Percentiles rank a stretch among this genome's conserved stretches.
Evolutionary conservation across 1,140 invertebrate species (phyloP).

Genomic region (Drosophila grimshawi): DNA sequence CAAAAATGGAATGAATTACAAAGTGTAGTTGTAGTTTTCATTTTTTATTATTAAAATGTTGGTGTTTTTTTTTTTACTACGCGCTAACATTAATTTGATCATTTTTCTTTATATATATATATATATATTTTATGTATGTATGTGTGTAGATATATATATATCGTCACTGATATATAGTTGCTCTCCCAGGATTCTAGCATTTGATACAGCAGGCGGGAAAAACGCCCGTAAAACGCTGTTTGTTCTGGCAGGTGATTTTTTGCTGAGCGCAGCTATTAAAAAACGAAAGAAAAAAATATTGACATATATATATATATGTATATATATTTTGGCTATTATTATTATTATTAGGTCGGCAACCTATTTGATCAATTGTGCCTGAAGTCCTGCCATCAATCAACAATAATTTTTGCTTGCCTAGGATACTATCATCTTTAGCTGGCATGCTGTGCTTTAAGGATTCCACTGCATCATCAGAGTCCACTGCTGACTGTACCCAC

Average conservation of each 20-base stretch:
- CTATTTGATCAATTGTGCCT: too few species aligned
- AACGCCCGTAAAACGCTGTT: conserved; percentile 70
- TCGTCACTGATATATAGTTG: neutral
- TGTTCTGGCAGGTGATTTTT: conserved; percentile 70
- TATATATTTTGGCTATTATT: neutral
- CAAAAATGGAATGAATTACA: conserved; percentile 5
- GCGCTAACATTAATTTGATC: neutral
- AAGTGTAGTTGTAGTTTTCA: neutral
- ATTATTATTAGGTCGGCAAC: too few species aligned
- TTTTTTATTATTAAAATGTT: neutral
- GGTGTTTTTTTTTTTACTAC: neutral
- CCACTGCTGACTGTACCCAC: too few species aligned
- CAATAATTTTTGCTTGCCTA: neutral
- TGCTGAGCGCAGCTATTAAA: conserved; percentile 62
- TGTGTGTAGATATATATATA: neutral
- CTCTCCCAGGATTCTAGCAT: conserved; percentile 39
- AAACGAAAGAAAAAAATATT: neutral
- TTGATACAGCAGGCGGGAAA: conserved; percentile 79
- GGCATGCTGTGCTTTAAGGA: too few species aligned
- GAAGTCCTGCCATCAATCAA: neutral
- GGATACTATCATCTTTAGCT: too few species aligned
- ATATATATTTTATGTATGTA: neutral
- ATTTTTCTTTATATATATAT: conserved; percentile 2
- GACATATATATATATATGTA: neutral
- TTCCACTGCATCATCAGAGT: too few species aligned